Conservation (phyloP, 2,113 vertebrate species). For the Cairina moschata region DNA sequence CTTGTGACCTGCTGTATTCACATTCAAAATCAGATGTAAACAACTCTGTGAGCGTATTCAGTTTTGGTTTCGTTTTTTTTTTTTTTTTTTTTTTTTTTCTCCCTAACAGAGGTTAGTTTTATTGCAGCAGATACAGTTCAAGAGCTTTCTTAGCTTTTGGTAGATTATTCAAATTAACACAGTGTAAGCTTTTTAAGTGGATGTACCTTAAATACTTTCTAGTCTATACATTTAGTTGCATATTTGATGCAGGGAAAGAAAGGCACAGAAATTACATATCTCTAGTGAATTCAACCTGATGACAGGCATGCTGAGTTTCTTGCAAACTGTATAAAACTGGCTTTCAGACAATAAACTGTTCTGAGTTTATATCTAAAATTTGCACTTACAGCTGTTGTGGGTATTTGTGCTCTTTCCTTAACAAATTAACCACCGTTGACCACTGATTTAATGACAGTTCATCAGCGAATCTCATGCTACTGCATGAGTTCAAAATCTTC, state of each 20-base stretch:
- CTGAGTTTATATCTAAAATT: not conserved
- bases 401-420: not conserved
- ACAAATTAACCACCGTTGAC: not conserved
- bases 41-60: not conserved
- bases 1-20: not conserved
- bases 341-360: not conserved
- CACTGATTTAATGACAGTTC: not conserved
- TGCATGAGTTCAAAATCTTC: not conserved
- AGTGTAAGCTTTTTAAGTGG: conserved; percentile 22
- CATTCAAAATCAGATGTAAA: not conserved
- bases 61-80: not conserved
- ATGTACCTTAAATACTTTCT: not conserved
- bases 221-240: not conserved
- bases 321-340: not conserved
- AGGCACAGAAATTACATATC: not conserved
- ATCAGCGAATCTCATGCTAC: not conserved
- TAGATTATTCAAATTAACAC: conserved; percentile 32
- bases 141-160: not conserved
- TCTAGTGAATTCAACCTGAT: not conserved
- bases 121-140: not conserved
- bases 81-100: too few relatives aligned
- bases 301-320: not conserved
- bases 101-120: not conserved
- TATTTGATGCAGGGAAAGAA: not conserved
- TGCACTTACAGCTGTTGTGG: not conserved